These are phyloP conservation scores for Arothron firmamentum DNA, from an alignment of 2,113 vertebrate species.

Conservation along the genomic window DNA sequence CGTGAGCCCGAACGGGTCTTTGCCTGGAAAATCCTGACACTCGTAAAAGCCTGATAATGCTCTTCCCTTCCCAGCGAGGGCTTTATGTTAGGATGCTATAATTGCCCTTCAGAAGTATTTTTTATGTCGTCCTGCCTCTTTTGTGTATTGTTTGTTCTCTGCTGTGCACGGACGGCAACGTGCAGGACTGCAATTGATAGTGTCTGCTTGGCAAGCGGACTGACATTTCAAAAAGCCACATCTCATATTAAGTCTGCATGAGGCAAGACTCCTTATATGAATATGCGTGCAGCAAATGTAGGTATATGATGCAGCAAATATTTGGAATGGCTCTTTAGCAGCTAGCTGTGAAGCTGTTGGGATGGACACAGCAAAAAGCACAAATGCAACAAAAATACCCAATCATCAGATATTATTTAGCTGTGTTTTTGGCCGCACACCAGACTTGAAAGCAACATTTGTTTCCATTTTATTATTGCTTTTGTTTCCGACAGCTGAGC, in stretches of 20 bases:
- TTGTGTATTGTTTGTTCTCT: slow-evolving; percentile 42
- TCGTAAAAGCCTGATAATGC: slow-evolving; percentile 46
- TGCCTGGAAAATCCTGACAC: slow-evolving; percentile 19
- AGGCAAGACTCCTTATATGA: slow-evolving; percentile 3
- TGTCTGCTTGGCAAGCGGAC: slow-evolving; percentile 43
- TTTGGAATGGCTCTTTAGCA: no score
- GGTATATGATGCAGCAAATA: no score
- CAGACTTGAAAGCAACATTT: no score
- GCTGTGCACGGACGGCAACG: slow-evolving; percentile 34
- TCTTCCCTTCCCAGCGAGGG: slow-evolving; percentile 24
- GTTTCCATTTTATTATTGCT: no score
- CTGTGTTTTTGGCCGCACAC: no score
- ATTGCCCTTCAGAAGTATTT: slow-evolving; percentile 42
- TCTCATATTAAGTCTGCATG: slow-evolving; percentile 32
- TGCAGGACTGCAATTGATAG: slow-evolving; percentile 53
- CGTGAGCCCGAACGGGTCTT: slow-evolving; percentile 18
- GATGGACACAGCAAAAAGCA: no score
- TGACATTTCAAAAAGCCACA: slow-evolving; percentile 65
- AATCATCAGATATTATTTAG: no score
- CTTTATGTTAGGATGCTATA: slow-evolving; percentile 32
- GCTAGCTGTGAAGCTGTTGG: no score
- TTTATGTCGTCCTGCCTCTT: slow-evolving; percentile 33
- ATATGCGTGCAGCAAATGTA: neutral
- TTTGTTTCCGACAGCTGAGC: no score
- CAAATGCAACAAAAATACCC: no score